Base-by-base conservation (phyloP, 2,888 invertebrate species). In the Julus scandinavius region DNA sequence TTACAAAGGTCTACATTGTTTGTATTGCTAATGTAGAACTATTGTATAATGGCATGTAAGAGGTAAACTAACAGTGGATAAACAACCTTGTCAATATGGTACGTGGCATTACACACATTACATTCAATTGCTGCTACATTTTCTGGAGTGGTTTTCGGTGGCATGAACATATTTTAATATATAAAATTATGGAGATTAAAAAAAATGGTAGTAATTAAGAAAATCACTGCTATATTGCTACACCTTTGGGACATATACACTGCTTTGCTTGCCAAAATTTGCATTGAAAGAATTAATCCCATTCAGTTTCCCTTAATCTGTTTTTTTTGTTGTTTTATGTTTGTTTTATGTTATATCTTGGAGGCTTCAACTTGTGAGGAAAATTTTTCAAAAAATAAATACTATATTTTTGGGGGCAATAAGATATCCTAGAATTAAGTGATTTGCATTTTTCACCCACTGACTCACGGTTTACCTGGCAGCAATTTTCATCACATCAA, bases 401-500 rank as follows among this genome's bases (percentile, higher is more conserved):
- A n/a, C n/a, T n/a, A 2, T 9, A 5, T 72, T 72, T 72, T 20
- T 72, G 72, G 20, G 72, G 20, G 72, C 29, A 29, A 29, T 6
- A n/a, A 72, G 72, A 72, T 72, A 72, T 72, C 72, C 72, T 72
- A 72, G 72, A 4, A 72, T n/a, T 72, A 72, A 72, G 72, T 72
- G 29, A 72, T 72, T 72, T 72, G 72, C 72, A 72, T 63, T 72
- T 72, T 72, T 20, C 72, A 72, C 72, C 20, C 72, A 85, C 38
- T 85, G 85, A 85, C 41, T 45, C 20, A 49, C 85, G 41, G 85
- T 85, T 85, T 85, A 85, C 85, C 85, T 49, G 45, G 49, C 85
- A 85, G 85, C 85, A 85, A 85, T 85, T 85, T 85, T 85, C 85
- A 85, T 85, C 85, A 85, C 85, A 11, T 85, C 85, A 85, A 85